Evolutionary conservation across 2,888 invertebrate species (phyloP).

Genomic region (Pseudococcus longispinus): DNA sequence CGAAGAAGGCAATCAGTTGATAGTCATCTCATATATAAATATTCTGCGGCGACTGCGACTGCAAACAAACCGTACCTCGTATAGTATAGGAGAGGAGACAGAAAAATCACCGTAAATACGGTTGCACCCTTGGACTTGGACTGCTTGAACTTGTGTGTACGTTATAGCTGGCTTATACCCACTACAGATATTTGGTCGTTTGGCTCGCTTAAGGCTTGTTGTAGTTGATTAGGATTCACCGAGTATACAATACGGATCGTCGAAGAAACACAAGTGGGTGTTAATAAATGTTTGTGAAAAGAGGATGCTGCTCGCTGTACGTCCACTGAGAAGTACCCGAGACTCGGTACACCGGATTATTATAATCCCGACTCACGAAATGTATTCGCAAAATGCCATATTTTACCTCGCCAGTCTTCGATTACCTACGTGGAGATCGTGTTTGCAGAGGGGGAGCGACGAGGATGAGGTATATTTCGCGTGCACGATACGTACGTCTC

Average conservation of each 20-base stretch:
- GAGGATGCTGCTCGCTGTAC: not conserved
- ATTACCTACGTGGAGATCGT: not conserved
- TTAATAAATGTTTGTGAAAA: conserved; percentile 34
- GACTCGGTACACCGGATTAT: not conserved
- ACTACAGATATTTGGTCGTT: conserved; percentile 1
- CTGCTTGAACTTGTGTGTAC: not conserved
- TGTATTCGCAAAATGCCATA: conserved; percentile 28
- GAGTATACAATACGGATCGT: not conserved
- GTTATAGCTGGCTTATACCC: not conserved
- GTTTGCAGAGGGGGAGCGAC: no score
- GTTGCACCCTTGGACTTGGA: conserved; percentile 39
- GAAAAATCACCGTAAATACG: not conserved
- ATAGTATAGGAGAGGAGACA: not conserved
- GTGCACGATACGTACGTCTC: not conserved
- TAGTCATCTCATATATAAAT: not conserved
- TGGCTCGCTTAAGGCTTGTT: not conserved
- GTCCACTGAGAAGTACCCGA: not conserved
- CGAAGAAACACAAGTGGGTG: not conserved
- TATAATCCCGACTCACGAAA: conserved; percentile 32
- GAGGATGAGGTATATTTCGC: not conserved
- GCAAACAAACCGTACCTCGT: no score
- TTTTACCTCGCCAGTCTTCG: not conserved
- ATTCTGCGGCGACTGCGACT: not conserved
- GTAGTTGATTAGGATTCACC: conserved; percentile 15
- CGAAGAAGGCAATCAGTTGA: not conserved